These are phyloP conservation scores for Scrobipalpa costella DNA, from an alignment of 2,888 invertebrate species.

Conservation along the genomic window DNA sequence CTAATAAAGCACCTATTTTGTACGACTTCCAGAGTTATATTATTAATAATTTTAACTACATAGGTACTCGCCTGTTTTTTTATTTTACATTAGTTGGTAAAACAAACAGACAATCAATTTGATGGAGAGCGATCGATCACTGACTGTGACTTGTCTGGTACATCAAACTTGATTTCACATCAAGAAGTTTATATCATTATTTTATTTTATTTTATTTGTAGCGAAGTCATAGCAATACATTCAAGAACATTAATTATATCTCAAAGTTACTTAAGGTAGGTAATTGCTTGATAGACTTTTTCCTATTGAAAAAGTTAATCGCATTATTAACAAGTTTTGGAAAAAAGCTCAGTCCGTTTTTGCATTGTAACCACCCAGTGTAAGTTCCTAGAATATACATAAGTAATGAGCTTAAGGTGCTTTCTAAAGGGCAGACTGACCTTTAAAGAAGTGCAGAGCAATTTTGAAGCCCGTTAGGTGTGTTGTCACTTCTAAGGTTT, in stretches of 20 bases:
- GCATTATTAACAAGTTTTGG: background rate
- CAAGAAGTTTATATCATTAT: background rate
- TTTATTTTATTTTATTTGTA: background rate
- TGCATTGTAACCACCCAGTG: background rate
- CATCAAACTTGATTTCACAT: background rate
- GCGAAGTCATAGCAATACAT: background rate
- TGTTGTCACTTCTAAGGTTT: constrained; percentile 70
- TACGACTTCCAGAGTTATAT: background rate
- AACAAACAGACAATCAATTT: constrained; percentile 1
- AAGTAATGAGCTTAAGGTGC: constrained; percentile 13
- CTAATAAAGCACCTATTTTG: too few relatives aligned
- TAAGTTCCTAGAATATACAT: constrained; percentile 13
- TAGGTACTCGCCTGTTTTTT: background rate
- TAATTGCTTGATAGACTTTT: too few relatives aligned
- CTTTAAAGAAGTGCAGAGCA: constrained; percentile 21
- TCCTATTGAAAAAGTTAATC: background rate
- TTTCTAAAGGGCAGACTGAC: constrained; percentile 23
- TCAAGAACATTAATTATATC: background rate
- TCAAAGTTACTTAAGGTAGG: background rate
- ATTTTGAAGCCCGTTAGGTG: constrained; percentile 35
- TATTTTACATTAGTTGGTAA: background rate
- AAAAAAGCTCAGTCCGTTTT: background rate
- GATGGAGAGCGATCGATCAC: background rate
- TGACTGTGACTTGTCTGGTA: background rate
- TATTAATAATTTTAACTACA: background rate